Base-by-base conservation (phyloP, 2,797 vertebrate species). In the Oreortyx pictus region DNA sequence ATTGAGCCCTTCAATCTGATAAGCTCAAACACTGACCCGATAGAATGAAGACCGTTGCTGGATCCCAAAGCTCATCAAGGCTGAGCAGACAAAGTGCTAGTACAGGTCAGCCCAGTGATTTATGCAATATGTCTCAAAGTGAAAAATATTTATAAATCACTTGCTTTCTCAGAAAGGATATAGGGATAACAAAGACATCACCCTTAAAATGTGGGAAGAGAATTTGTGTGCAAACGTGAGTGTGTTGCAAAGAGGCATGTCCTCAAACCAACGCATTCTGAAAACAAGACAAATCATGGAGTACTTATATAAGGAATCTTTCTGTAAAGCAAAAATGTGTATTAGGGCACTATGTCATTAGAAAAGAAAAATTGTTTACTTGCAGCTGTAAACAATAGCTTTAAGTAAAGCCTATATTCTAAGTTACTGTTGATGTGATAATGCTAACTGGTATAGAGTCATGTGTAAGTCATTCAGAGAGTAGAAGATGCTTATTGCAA, bases 141-240 rank as follows among this genome's bases (percentile, higher is more conserved):
- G 73, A 72, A 89, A 93, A 90, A 84, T 92, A 91, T 73, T 88
- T 93, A 80, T 72, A 94, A 80, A 88, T 91, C 62, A 57, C 72
- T 91, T 79, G 43, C 35, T 88, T 46, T 93, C 62, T 90, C 54
- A 52, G 72, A 75, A 89, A 86, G 39, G 35, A 77, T 76, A 43
- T 44, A 82, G 50, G 11, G 79, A 74, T 82, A 86, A 89, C 41
- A 94, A 49, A 89, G 74, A 62, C 77, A 90, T 82, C 68, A 68
- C 29, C 89, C 15, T 74, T 93, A 82, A 92, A 94, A 84, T 59
- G 18, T 88, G 56, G 79, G 65, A 74, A 84, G 80, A 82, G 39
- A 62, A 49, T 82, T 79, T 80, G 39, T 84, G 11, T 80, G 46
- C 59, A 88, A 94, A 49, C 29, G 57, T 54, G 17, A 64, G 59